A percentile compares a stretch with the other conserved stretches of the same genome.
phyloP scores from a whole-genome alignment of 1,140 invertebrate genomes.

The Callitettix versicolor region DNA sequence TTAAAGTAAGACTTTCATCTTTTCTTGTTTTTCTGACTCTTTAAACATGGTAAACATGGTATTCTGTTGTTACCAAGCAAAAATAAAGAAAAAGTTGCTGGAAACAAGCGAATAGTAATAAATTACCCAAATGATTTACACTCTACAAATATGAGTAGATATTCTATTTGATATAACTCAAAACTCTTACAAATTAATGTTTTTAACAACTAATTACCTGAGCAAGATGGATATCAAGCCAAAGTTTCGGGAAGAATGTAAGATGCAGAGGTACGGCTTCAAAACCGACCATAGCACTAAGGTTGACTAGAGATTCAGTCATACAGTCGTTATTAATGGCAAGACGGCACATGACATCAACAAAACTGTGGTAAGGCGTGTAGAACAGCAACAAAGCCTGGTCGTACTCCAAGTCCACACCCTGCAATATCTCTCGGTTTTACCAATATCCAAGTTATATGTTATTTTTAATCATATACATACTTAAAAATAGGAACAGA shows the following conservation, averaged over 20 bases:
- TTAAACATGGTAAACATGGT: too few relatives aligned
- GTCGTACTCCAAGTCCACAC: constrained; percentile 70
- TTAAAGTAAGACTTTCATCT: too few relatives aligned
- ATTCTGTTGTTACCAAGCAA: too few relatives aligned
- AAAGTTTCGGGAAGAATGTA: constrained; percentile 73
- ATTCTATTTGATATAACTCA: too few relatives aligned
- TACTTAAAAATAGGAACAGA: too few relatives aligned
- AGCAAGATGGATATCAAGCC: constrained; percentile 68
- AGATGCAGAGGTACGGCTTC: constrained; percentile 75
- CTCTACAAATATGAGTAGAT: too few relatives aligned
- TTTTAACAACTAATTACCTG: constrained; percentile 41
- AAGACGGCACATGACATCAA: constrained; percentile 79
- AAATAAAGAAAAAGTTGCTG: too few relatives aligned
- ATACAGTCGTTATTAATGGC: constrained; percentile 73
- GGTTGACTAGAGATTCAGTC: constrained; percentile 62
- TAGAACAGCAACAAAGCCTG: constrained; percentile 65
- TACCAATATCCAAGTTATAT: neutral
- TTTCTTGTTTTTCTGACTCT: too few relatives aligned
- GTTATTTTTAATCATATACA: too few relatives aligned
- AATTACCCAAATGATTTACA: too few relatives aligned
- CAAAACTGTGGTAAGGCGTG: constrained; percentile 68
- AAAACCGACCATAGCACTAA: constrained; percentile 76
- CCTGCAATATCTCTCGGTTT: constrained; percentile 33
- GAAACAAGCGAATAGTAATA: too few relatives aligned
- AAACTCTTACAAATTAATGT: too few relatives aligned